phyloP scores from a whole-genome alignment of 2,113 vertebrate genomes.

The Casuarius casuarius region DNA sequence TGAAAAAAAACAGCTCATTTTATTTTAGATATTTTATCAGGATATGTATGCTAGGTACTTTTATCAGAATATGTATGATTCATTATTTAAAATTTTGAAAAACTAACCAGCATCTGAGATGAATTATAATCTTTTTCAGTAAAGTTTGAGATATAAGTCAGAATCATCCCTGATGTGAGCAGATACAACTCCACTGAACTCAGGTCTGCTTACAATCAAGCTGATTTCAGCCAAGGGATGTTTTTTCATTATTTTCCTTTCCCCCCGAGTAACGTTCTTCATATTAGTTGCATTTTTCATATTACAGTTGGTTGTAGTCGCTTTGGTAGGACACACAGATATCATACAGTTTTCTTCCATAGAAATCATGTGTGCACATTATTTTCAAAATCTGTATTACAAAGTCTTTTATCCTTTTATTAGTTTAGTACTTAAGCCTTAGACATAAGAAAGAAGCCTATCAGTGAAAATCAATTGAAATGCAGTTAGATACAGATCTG shows the following conservation, averaged over 20 bases:
- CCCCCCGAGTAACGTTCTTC: neutral
- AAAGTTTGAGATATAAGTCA: slow-evolving; percentile 2
- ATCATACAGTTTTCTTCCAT: slow-evolving; percentile 36
- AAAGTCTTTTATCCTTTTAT: slow-evolving; percentile 84
- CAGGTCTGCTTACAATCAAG: slow-evolving; percentile 46
- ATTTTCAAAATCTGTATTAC: slow-evolving; percentile 81
- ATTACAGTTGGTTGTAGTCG: neutral
- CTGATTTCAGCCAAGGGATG: slow-evolving; percentile 12
- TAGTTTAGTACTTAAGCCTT: slow-evolving; percentile 84
- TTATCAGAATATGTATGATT: neutral
- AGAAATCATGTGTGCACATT: slow-evolving; percentile 65
- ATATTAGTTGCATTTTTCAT: neutral
- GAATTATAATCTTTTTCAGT: slow-evolving; percentile 14
- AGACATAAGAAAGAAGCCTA: slow-evolving; percentile 83
- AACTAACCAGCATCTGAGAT: slow-evolving; percentile 16
- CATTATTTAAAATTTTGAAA: neutral
- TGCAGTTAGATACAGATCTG: slow-evolving; percentile 84
- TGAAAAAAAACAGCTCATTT: neutral
- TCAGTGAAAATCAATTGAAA: slow-evolving; percentile 88
- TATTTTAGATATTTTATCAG: neutral
- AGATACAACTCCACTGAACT: slow-evolving; percentile 48
- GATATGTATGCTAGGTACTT: neutral
- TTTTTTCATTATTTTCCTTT: neutral
- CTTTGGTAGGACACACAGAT: neutral
- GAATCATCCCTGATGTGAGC: slow-evolving; percentile 11